These are phyloP conservation scores for Paradoxurus hermaphroditus DNA, from an alignment of 2,113 vertebrate species.

Conservation along the genomic window DNA sequence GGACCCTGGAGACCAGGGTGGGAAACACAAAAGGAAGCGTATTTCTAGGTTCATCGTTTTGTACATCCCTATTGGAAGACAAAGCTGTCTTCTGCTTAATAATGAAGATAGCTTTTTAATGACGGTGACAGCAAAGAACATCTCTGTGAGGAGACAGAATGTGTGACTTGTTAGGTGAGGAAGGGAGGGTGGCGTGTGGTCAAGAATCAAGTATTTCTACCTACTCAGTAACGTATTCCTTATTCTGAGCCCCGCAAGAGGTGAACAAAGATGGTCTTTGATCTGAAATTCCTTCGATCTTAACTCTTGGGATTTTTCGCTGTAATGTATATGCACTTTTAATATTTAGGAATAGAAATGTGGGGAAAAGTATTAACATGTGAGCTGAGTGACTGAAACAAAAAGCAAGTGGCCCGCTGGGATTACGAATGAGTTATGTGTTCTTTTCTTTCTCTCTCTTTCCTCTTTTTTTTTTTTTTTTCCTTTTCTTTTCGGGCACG, in stretches of 20 bases:
- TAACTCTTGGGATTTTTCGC: not conserved
- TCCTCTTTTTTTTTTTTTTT: too few species aligned
- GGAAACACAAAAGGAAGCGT: not conserved
- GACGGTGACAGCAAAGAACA: not conserved
- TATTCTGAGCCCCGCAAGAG: not conserved
- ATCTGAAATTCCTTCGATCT: not conserved
- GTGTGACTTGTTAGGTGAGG: accelerated
- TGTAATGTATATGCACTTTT: accelerated
- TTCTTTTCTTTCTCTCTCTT: not conserved
- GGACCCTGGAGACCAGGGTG: not conserved
- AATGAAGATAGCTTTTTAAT: not conserved
- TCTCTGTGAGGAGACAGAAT: not conserved
- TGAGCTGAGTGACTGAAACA: not conserved
- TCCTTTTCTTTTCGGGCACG: too few species aligned
- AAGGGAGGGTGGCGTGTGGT: accelerated
- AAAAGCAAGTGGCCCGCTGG: accelerated
- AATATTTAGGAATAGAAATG: not conserved
- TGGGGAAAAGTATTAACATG: too few species aligned
- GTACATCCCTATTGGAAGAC: not conserved
- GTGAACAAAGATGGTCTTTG: not conserved
- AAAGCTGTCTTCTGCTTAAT: not conserved
- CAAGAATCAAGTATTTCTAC: not conserved
- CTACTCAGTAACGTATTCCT: not conserved
- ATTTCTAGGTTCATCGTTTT: not conserved
- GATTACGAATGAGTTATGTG: not conserved